Conservation (phyloP, 2,888 invertebrate genomes). For the Nasonia oneida region DNA sequence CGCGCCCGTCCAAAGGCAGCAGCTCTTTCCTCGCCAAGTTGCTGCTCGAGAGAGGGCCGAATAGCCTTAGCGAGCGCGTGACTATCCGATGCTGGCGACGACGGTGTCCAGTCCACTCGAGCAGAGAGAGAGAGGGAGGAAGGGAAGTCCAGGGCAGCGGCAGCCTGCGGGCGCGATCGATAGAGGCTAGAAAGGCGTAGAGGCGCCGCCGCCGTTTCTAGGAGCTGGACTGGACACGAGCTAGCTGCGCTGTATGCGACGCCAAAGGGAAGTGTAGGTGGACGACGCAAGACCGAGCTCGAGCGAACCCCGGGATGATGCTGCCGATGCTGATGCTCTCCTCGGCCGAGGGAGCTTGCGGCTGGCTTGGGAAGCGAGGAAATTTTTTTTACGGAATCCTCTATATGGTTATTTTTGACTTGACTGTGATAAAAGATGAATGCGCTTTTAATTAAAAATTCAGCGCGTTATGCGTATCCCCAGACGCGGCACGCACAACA, state of each 20-base stretch:
- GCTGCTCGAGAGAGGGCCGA: conserved; percentile 4
- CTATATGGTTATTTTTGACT: too few relatives aligned
- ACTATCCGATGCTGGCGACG: background rate
- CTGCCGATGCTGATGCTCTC: background rate
- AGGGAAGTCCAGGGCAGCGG: conserved; percentile 70
- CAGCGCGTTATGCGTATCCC: too few relatives aligned
- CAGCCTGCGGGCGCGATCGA: conserved; percentile 76
- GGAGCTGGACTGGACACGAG: conserved; percentile 74
- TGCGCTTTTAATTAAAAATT: too few relatives aligned
- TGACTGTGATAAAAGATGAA: too few relatives aligned
- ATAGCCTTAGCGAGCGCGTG: background rate
- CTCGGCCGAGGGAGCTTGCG: too few relatives aligned
- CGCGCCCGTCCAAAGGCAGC: background rate
- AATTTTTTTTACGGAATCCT: too few relatives aligned
- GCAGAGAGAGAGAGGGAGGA: conserved; percentile 65
- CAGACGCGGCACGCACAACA: too few relatives aligned
- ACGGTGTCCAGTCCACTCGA: conserved; percentile 77
- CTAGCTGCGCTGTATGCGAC: background rate
- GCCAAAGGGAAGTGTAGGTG: background rate
- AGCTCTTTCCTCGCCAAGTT: background rate
- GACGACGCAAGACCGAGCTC: background rate
- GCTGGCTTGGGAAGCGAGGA: too few relatives aligned
- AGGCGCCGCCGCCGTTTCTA: conserved; percentile 70
- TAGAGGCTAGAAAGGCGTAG: conserved; percentile 76
- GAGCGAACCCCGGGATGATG: background rate